A percentile compares a stretch with the other conserved stretches of the same genome.
These are phyloP conservation scores for Poecile atricapillus DNA, from an alignment of 2,113 vertebrate species.

Conservation along the genomic window DNA sequence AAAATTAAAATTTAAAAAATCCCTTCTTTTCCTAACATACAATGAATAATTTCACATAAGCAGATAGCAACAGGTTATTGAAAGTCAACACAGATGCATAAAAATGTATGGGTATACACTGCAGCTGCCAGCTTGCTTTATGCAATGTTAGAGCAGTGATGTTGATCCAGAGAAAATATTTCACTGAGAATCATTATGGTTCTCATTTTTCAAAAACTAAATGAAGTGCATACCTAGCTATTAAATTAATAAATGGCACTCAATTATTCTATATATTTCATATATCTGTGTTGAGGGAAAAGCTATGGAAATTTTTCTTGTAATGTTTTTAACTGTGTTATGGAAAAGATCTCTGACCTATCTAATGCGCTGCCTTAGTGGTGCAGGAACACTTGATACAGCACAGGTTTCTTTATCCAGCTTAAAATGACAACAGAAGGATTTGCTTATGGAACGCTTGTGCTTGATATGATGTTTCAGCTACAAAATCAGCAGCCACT, in stretches of 20 bases:
- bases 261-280: not conserved
- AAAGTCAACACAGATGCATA: not conserved
- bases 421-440: not conserved
- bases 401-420: not conserved
- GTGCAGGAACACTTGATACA: not conserved
- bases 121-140: not conserved
- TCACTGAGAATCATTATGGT: not conserved
- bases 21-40: not conserved
- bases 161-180: not conserved
- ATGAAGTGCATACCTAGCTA: not conserved
- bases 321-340: not conserved
- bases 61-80: not conserved
- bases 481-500: rapidly evolving
- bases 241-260: not conserved
- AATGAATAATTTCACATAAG: not conserved
- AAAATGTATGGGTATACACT: not conserved
- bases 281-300: not conserved
- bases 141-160: not conserved
- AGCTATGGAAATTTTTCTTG: not conserved
- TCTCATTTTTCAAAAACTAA: not conserved
- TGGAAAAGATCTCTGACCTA: not conserved
- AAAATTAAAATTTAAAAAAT: not conserved
- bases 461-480: not conserved
- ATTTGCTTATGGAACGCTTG: not conserved
- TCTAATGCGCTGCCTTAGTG: not conserved